Percentiles rank a stretch among this genome's conserved stretches.
These are phyloP conservation scores for Myathropa florea DNA, from an alignment of 2,888 invertebrate genomes.

Conservation along the genomic window DNA sequence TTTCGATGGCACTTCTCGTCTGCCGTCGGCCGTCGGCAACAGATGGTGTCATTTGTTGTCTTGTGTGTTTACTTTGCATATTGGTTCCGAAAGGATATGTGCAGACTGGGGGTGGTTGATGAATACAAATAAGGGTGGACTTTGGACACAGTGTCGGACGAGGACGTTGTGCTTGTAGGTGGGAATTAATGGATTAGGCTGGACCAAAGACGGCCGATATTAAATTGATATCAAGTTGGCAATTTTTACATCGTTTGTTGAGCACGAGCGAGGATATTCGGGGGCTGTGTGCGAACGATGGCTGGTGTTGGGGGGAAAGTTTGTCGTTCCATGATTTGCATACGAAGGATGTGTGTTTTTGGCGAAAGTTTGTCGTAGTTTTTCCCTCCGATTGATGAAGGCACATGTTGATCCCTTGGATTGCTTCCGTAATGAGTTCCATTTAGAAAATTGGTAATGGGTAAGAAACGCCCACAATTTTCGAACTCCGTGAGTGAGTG, in stretches of 20 bases:
- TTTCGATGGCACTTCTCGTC: constrained; percentile 45
- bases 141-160: background rate
- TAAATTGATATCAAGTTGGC: constrained; percentile 54
- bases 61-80: constrained; percentile 69
- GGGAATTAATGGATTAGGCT: constrained; percentile 68
- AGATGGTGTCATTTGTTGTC: constrained; percentile 63
- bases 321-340: background rate
- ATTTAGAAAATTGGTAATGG: background rate
- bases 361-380: background rate
- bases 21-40: constrained; percentile 54
- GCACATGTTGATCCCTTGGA: background rate
- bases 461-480: background rate
- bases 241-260: constrained; percentile 38
- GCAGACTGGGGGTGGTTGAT: constrained; percentile 48
- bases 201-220: constrained; percentile 46
- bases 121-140: constrained; percentile 54
- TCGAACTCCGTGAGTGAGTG: too few species aligned
- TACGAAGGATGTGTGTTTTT: background rate
- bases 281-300: background rate
- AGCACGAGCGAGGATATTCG: background rate
- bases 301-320: too few species aligned
- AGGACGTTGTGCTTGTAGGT: constrained; percentile 31
- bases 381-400: background rate
- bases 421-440: background rate
- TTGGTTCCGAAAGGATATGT: constrained; percentile 31